phyloP scores from a whole-genome alignment of 2,113 vertebrate genomes.

The Dipodomys merriami region DNA sequence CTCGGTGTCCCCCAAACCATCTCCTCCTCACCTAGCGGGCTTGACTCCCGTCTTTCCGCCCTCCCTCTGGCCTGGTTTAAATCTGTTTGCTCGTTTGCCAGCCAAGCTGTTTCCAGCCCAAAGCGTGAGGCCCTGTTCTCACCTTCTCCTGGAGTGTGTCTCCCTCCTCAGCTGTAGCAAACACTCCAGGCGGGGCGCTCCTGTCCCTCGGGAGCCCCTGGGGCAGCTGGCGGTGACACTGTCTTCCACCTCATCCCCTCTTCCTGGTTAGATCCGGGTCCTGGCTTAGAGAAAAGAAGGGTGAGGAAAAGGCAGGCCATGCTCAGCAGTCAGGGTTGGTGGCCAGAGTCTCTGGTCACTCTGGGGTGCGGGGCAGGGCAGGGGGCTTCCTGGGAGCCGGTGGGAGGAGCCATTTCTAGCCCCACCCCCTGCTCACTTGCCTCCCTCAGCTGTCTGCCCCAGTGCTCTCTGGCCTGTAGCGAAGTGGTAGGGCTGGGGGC shows the following conservation, averaged over 20 bases:
- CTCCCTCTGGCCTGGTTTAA: not conserved
- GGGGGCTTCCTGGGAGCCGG: not conserved
- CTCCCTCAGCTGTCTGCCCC: not conserved
- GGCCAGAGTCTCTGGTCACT: no score
- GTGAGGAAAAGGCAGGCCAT: not conserved
- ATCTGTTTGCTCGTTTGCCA: not conserved
- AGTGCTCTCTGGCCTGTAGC: not conserved
- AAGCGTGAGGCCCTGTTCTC: not conserved
- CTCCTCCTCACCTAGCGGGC: not conserved
- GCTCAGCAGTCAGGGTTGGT: no score
- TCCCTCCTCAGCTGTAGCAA: not conserved
- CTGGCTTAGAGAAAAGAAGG: not conserved
- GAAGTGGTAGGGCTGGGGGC: no score
- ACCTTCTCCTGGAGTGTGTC: no score
- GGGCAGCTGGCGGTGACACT: not conserved
- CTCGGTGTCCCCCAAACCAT: not conserved
- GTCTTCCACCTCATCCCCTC: not conserved
- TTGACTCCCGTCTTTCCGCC: not conserved
- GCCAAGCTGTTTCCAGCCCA: not conserved
- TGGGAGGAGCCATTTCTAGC: not conserved
- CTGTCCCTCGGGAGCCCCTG: not conserved
- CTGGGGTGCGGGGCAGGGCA: no score
- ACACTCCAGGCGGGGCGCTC: not conserved
- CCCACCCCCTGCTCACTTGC: rapidly evolving
- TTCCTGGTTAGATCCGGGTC: not conserved